phyloP scores from a whole-genome alignment of 2,113 vertebrate species.

The Galbula dea region DNA sequence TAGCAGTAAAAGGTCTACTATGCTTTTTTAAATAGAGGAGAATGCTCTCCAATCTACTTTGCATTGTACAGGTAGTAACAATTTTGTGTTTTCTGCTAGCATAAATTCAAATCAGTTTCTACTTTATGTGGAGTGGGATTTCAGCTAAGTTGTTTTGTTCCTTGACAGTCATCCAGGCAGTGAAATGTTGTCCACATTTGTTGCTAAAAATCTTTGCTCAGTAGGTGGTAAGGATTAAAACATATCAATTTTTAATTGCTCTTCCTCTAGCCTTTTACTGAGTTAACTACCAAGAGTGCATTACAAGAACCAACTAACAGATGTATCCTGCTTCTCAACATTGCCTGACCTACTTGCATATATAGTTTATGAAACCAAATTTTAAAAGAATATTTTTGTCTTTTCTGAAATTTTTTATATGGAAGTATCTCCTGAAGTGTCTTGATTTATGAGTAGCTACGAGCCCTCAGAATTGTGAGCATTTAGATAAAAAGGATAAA shows the following conservation, averaged over 20 bases:
- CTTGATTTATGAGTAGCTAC: constrained; percentile 35
- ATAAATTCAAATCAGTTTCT: neutral
- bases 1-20: neutral
- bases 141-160: neutral
- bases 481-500: neutral
- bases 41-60: neutral
- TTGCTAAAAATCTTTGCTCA: constrained; percentile 29
- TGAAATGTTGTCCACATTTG: constrained; percentile 52
- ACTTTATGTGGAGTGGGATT: neutral
- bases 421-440: constrained; percentile 5
- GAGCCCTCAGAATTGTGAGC: constrained; percentile 4
- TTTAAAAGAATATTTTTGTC: neutral
- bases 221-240: constrained; percentile 46
- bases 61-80: neutral
- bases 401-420: constrained; percentile 43
- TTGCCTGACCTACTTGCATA: constrained; percentile 44
- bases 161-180: neutral
- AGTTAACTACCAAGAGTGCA: constrained; percentile 44
- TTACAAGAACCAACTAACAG: constrained; percentile 46
- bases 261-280: constrained; percentile 20
- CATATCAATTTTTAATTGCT: constrained; percentile 68
- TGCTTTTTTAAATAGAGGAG: neutral
- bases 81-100: neutral
- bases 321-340: constrained; percentile 12
- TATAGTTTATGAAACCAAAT: constrained; percentile 55